Conservation (phyloP, 1,140 invertebrate species). For the Phthorimaea operculella region DNA sequence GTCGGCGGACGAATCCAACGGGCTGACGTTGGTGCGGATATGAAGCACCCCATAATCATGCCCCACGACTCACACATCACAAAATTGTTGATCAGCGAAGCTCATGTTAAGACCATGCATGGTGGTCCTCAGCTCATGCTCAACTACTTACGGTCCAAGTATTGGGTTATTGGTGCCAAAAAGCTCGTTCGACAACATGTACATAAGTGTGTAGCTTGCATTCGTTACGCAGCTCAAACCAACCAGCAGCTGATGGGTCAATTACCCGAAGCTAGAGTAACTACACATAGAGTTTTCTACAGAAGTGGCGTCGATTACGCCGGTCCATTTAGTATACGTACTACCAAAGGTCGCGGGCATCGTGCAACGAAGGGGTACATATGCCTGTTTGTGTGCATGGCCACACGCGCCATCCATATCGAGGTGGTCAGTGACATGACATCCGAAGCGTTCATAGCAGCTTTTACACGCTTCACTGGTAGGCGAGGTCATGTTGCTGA, state of each 20-base stretch:
- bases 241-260: slow-evolving; percentile 5
- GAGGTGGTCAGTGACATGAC: slow-evolving; percentile 14
- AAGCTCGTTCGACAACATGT: not conserved
- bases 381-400: slow-evolving; percentile 11
- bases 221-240: not conserved
- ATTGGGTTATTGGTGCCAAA: slow-evolving; percentile 5
- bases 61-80: slow-evolving; percentile 12
- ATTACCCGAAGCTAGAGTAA: not conserved
- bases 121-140: slow-evolving; percentile 11
- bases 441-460: slow-evolving; percentile 4
- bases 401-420: slow-evolving; percentile 3
- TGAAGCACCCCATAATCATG: slow-evolving; percentile 13
- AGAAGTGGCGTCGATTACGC: slow-evolving; percentile 18
- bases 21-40: not conserved
- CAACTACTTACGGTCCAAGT: slow-evolving; percentile 23
- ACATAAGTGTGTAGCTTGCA: slow-evolving; percentile 4
- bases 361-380: slow-evolving; percentile 16
- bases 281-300: slow-evolving; percentile 5
- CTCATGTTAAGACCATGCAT: slow-evolving; percentile 12
- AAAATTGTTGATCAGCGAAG: slow-evolving; percentile 23
- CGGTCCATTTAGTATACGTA: slow-evolving; percentile 16
- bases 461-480: not conserved
- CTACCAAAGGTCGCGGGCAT: slow-evolving; percentile 9
- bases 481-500: not conserved
- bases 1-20: slow-evolving; percentile 8